Base-by-base conservation (phyloP, 1,140 invertebrate species). In the Philotrypesis tridentata region DNA sequence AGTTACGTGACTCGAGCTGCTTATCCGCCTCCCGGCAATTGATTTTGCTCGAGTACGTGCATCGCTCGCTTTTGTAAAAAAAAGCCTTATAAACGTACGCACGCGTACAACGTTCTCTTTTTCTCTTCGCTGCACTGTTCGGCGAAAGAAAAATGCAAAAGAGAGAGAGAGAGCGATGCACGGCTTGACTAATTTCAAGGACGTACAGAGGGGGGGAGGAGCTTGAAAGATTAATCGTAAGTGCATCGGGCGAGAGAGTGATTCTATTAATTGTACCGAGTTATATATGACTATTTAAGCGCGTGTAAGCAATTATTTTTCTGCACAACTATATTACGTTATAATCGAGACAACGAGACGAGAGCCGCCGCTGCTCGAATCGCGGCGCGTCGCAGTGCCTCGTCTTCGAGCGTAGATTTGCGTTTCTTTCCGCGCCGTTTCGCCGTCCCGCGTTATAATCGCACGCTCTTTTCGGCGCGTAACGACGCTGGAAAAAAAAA, bases 21-120 rank as follows among this genome's bases (percentile, higher is more conserved):
- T 55, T 55, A 55, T n/a, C 33, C 33, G 9, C 33, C 17, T 72
- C 9, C 29, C 9, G 29, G 1, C 70, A 81, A 82, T 75, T 76
- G 43, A 82, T 76, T 82, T 61, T 60, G 0, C 21, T 23, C 68
- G 12, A 31, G 67, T 25, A 40, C 29, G 21, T 43, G 12, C 6
- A 23, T n/a, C n/a, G n/a, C 21, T 31, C 48, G 9, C 17, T 72
- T 79, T 79, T 71, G 21, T 21, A 55, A 55, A 55, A 55, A 43
- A 43, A 43, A 43, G 21, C 0, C 33, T 55, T 55, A 55, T n/a
- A 55, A 43, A 7, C 1, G 40, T 43, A 43, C 40, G 40, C 12
- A 43, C 33, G 33, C 9, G 9, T 37, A 9, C 9, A 37, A n/a
- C n/a, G n/a, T n/a, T n/a, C n/a, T n/a, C n/a, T n/a, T n/a, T n/a